Evolutionary conservation across 2,113 vertebrate species (phyloP).

Genomic region (Corynorhinus townsendii): DNA sequence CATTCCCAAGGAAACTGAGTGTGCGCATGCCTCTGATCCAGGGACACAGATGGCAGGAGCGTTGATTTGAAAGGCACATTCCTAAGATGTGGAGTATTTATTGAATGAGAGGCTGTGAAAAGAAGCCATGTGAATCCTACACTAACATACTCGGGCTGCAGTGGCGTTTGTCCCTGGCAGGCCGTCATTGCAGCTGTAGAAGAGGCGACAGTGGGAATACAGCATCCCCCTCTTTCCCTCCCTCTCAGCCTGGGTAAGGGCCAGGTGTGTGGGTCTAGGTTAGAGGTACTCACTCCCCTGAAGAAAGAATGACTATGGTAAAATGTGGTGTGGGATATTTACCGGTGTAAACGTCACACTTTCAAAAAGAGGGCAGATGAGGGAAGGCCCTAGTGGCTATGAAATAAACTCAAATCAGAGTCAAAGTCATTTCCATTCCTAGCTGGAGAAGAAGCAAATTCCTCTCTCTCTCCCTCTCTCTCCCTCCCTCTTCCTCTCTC

Average conservation of each 20-base stretch:
- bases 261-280: too few species aligned
- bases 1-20: not conserved
- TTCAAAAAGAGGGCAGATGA: not conserved
- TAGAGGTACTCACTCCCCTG: not conserved
- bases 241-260: not conserved
- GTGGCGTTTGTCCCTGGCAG: not conserved
- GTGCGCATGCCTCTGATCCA: rapidly evolving
- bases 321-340: not conserved
- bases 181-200: not conserved
- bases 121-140: not conserved
- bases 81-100: not conserved
- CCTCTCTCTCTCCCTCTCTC: too few species aligned
- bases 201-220: not conserved
- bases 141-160: too few species aligned
- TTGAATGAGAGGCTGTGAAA: not conserved
- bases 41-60: rapidly evolving
- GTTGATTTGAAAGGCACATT: rapidly evolving
- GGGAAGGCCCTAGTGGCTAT: not conserved
- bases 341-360: not conserved
- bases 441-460: not conserved
- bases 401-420: not conserved
- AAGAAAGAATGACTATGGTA: not conserved
- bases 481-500: too few species aligned
- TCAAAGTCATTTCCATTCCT: not conserved
- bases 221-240: not conserved